Base-by-base conservation (phyloP, 2,113 vertebrate genomes). In the Rallus limicola region DNA sequence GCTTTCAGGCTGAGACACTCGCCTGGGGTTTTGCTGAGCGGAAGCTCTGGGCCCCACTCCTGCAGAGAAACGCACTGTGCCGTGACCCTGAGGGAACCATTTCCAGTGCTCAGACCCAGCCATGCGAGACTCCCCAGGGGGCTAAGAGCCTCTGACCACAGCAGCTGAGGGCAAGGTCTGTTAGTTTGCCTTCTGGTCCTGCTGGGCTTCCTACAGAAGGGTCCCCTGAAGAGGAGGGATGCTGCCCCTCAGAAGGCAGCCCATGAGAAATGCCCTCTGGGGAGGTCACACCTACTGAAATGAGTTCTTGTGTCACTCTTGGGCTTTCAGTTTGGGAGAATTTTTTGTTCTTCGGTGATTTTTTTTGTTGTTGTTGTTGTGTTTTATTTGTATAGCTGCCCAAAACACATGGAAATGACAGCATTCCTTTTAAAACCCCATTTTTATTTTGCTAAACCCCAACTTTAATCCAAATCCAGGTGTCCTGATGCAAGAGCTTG, bases 1-100 rank as follows among this genome's bases (percentile, higher is more conserved):
- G 91, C 44, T 95, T 93, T 95, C 86, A 4, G 91, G 92, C 86
- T 94, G 91, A 96, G 91, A 34, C 71, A 11, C 31, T 38, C 83
- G 5, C 6, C 6, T 64, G 59, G 91, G 93, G 34, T 60, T 94
- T 90, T 68, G 92, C 56, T 6, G 26, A 72, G 86, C 44, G 31
- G 84, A 92, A 88, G 76, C 48, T 46, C 67, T 62, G 93, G 82
- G 88, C 88, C 92, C 82, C 60, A 7, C 2, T 93, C 82, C 87
- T 42, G 87, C 79, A 4, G 6, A 72, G 74, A 18, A 76, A 29
- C 8, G 60, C 80, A 31, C 42, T 1, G 64, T 16, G 88, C 90
- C 3, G 46, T 93, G 88, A 84, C 62, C 68, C 85, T 0, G 17
- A 28, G 69, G 94, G 50, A 67, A 11, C 55, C 1, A 68, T 63